Base-by-base conservation (phyloP, 2,113 vertebrate species). In the Calonectris borealis region DNA sequence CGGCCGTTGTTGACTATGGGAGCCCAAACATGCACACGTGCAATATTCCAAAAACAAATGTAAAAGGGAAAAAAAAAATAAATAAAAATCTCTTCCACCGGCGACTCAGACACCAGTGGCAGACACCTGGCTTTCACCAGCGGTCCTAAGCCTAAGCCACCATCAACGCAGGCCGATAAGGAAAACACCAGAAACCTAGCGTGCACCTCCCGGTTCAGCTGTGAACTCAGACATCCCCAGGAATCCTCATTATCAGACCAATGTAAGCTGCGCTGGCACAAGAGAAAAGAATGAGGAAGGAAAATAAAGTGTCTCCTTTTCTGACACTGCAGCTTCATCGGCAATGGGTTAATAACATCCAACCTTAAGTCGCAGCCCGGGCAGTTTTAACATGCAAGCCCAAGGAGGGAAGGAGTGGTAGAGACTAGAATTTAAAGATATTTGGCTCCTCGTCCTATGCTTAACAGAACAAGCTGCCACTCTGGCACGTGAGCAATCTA, bases 1-100 rank as follows among this genome's bases (percentile, higher is more conserved):
- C 6, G 11, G 72, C 34, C 2, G 1, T 2, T 13, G 46, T 25
- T 32, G 62, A 34, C 36, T 26, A 2, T 0, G 0, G 70, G 52
- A 96, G 25, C 62, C 55, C 78, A 24, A 73, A 22, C n/a, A 9
- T 1, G 27, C 24, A 25, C 81, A 52, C 0, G 0, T 21, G 16
- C 13, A 40, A 40, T 4, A 16, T 29, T 14, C 58, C 72, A 38
- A 82, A 76, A 89, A 12, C 1, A 8, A 48, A 34, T 2, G 31
- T 3, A 20, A 68, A 80, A 77, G 32, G 52, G 55, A 1, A 5
- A 46, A 46, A 10, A 26, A 14, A 25, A 25, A 29, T 40, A 26
- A 21, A 38, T 21, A 48, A 26, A 5, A 26, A 46, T 16, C 60
- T 57, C 31, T 88, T 64, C 66, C n/a, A 40, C 6, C 4, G 1